A percentile compares a stretch with the other conserved stretches of the same genome.
phyloP scores from a whole-genome alignment of 2,113 vertebrate genomes.

The Pitta sordida region DNA sequence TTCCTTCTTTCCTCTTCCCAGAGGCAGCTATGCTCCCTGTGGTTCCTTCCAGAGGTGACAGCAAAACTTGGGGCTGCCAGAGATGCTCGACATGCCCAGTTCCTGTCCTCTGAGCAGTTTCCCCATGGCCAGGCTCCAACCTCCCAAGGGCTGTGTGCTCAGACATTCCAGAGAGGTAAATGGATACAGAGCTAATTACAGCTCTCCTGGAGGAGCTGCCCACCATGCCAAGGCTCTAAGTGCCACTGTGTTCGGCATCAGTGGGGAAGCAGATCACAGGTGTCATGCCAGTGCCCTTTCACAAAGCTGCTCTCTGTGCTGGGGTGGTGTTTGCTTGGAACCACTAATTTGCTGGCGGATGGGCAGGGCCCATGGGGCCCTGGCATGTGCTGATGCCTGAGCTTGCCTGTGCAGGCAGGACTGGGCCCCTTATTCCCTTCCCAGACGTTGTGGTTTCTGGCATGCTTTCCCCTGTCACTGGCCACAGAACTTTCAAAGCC shows the following conservation, averaged over 20 bases:
- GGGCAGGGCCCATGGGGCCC: background rate
- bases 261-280: background rate
- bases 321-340: background rate
- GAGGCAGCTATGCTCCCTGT: rapidly evolving
- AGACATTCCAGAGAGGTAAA: rapidly evolving
- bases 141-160: background rate
- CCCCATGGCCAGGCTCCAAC: background rate
- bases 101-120: background rate
- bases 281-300: background rate
- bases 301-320: background rate
- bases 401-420: background rate
- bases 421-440: background rate
- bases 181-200: background rate
- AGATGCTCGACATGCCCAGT: background rate
- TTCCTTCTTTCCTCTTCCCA: background rate
- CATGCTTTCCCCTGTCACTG: background rate
- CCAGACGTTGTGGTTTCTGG: background rate
- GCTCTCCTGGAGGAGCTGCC: background rate
- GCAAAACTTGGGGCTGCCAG: background rate
- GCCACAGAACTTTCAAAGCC: background rate
- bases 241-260: background rate
- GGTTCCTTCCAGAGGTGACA: background rate
- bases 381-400: background rate
- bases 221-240: background rate
- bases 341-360: constrained; percentile 19